These are phyloP conservation scores for Orchesellides sinensis DNA, from an alignment of 2,888 invertebrate species.

Conservation along the genomic window DNA sequence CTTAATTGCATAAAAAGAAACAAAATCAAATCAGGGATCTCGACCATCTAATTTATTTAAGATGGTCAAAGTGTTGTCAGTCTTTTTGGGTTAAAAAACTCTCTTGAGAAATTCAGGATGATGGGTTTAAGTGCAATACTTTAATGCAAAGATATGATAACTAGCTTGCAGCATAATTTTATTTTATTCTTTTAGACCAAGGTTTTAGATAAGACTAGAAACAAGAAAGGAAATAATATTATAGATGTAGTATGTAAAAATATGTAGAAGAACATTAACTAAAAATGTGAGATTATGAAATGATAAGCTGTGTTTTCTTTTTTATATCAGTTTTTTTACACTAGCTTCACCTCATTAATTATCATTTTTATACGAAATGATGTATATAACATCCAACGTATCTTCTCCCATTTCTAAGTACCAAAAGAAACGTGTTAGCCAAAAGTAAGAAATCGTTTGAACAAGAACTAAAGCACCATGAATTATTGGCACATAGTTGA, in stretches of 20 bases:
- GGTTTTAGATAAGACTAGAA: neutral
- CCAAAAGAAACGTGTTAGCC: no score
- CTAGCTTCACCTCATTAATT: conserved; percentile 11
- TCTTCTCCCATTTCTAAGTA: no score
- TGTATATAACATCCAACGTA: no score
- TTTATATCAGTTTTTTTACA: no score
- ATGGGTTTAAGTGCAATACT: neutral
- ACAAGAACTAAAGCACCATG: no score
- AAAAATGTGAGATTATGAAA: no score
- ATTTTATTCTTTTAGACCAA: neutral
- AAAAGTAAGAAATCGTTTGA: no score
- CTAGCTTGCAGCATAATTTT: neutral
- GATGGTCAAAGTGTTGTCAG: neutral
- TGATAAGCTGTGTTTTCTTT: no score
- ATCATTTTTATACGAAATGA: no score
- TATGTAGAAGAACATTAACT: no score
- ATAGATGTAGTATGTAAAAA: neutral
- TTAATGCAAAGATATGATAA: neutral
- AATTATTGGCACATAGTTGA: no score
- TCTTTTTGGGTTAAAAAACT: conserved; percentile 6
- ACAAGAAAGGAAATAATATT: neutral
- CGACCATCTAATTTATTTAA: conserved; percentile 1
- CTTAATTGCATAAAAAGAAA: neutral
- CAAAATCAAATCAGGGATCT: conserved; percentile 1
- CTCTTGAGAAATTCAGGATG: neutral